Percentiles rank a stretch among this genome's conserved stretches.
phyloP scores from a whole-genome alignment of 2,113 vertebrate genomes.

The Anolis carolinensis region DNA sequence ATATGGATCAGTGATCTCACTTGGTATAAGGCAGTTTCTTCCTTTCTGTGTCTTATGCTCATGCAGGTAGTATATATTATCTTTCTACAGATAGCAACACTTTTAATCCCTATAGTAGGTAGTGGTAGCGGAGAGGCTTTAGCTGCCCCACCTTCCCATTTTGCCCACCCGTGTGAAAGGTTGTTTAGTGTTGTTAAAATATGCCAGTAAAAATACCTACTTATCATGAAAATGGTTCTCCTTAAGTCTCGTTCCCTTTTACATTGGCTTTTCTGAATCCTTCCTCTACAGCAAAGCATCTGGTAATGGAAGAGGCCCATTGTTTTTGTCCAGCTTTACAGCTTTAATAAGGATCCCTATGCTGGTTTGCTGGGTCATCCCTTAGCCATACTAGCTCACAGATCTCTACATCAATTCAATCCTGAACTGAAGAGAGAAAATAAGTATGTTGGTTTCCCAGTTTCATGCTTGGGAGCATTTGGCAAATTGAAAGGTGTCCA shows the following conservation, averaged over 20 bases:
- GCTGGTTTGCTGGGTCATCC: neutral
- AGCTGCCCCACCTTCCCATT: neutral
- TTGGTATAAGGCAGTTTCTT: too few species aligned
- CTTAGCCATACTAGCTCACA: neutral
- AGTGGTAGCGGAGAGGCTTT: neutral
- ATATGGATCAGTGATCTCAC: too few species aligned
- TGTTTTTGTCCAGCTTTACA: neutral
- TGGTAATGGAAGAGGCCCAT: neutral
- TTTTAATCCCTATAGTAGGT: neutral
- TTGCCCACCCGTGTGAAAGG: neutral
- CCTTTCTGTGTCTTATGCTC: too few species aligned
- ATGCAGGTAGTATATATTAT: neutral
- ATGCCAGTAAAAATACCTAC: neutral
- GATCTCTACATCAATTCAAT: neutral
- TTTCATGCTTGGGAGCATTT: neutral
- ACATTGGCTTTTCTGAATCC: neutral
- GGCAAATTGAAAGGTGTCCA: neutral
- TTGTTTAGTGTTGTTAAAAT: neutral
- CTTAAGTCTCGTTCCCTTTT: neutral
- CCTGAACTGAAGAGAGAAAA: neutral
- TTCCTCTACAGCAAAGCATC: neutral
- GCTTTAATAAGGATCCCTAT: neutral
- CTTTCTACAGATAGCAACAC: neutral
- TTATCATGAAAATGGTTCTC: neutral
- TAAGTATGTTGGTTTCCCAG: neutral